Evolutionary conservation across 2,113 vertebrate genomes (phyloP).

Genomic region (Crotalus horridus): DNA sequence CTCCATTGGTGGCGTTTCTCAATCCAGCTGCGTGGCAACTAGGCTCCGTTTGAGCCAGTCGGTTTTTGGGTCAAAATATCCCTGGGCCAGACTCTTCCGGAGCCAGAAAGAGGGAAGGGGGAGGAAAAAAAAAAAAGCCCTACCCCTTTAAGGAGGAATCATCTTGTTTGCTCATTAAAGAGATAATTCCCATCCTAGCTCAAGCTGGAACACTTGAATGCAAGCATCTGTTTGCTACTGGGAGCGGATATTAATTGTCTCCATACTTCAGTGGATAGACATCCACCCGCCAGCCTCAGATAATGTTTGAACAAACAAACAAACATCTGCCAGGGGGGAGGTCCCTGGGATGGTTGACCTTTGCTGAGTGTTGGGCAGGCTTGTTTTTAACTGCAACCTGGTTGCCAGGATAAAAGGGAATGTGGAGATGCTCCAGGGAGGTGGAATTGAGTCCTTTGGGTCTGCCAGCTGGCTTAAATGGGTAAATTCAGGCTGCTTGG

Average conservation of each 20-base stretch:
- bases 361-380: conserved; percentile 59
- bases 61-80: no score
- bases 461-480: background rate
- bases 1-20: no score
- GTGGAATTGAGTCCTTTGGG: conserved; percentile 29
- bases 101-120: background rate
- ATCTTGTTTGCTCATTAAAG: conserved; percentile 73
- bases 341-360: conserved; percentile 72
- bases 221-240: conserved; percentile 78
- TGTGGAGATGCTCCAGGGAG: background rate
- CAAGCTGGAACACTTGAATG: conserved; percentile 63
- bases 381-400: conserved; percentile 69
- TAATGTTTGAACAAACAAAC: conserved; percentile 77
- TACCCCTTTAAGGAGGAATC: conserved; percentile 67
- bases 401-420: conserved; percentile 45
- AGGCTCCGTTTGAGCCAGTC: no score
- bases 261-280: conserved; percentile 74
- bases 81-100: no score
- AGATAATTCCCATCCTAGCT: conserved; percentile 63
- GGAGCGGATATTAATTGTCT: conserved; percentile 77
- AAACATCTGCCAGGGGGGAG: conserved; percentile 71
- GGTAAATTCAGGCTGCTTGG: background rate
- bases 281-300: conserved; percentile 71
- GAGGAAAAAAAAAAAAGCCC: background rate
- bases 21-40: no score